phyloP scores from a whole-genome alignment of 2,888 invertebrate genomes.

The Eledona agricola region DNA sequence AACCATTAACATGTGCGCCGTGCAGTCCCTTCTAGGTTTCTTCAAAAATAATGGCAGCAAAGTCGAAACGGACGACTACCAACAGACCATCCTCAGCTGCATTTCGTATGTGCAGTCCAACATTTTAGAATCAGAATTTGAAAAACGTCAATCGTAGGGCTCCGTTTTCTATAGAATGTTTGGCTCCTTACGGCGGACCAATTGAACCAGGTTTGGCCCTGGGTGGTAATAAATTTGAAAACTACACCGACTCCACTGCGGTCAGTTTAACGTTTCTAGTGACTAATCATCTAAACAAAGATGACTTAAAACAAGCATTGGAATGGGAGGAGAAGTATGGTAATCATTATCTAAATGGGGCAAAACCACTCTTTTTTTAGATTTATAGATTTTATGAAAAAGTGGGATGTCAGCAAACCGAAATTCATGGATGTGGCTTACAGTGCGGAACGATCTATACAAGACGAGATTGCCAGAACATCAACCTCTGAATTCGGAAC shows the following conservation, averaged over 20 bases:
- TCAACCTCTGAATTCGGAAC: slow-evolving; percentile 88
- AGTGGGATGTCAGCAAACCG: slow-evolving; percentile 66
- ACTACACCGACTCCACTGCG: slow-evolving; percentile 71
- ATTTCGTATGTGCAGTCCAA: slow-evolving; percentile 60
- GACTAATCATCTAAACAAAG: slow-evolving; percentile 71
- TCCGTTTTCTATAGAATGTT: slow-evolving; percentile 71
- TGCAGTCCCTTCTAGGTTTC: slow-evolving; percentile 84
- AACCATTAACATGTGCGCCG: slow-evolving; percentile 73
- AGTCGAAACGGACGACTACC: slow-evolving; percentile 56
- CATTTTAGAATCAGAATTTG: slow-evolving; percentile 37
- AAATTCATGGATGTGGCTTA: slow-evolving; percentile 75
- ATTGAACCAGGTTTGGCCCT: slow-evolving; percentile 84
- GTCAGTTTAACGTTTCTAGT: slow-evolving; percentile 83
- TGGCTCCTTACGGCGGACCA: slow-evolving; percentile 89
- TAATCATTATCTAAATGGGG: slow-evolving; percentile 3
- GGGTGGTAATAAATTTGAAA: slow-evolving; percentile 75
- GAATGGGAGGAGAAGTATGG: slow-evolving; percentile 77
- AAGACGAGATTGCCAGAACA: slow-evolving; percentile 89
- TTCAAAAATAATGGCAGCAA: slow-evolving; percentile 69
- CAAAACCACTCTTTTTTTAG: slow-evolving; percentile 50
- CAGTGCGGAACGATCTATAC: slow-evolving; percentile 84
- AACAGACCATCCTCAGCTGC: slow-evolving; percentile 65
- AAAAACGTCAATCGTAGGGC: too few relatives aligned
- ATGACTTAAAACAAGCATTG: slow-evolving; percentile 68
- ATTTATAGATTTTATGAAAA: slow-evolving; percentile 73